Conservation (phyloP, 2,888 invertebrate genomes). For the Taphrorychus bicolor region DNA sequence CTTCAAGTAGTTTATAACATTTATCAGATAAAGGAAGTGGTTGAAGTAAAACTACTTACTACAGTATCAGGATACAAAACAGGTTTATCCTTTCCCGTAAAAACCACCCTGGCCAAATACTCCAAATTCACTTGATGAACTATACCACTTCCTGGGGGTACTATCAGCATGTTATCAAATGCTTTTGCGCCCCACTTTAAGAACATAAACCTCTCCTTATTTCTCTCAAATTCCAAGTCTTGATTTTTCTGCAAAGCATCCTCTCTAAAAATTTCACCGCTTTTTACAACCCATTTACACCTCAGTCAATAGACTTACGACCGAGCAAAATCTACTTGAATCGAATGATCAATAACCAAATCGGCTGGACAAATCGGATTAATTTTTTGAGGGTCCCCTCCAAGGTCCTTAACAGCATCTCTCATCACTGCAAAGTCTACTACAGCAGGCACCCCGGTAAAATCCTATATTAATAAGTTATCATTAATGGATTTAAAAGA, state of each 20-base stretch:
- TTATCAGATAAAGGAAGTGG: background rate
- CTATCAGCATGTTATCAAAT: slow-evolving; percentile 94
- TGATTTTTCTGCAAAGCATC: slow-evolving; percentile 93
- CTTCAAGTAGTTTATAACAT: no score
- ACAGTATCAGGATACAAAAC: slow-evolving; percentile 78
- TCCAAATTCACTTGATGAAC: slow-evolving; percentile 99
- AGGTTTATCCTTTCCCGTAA: slow-evolving; percentile 67
- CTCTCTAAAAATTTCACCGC: slow-evolving; percentile 63
- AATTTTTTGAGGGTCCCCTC: slow-evolving; percentile 90
- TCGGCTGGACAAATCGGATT: slow-evolving; percentile 98
- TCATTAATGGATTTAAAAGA: background rate
- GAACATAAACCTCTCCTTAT: slow-evolving; percentile 94
- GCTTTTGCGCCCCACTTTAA: slow-evolving; percentile 98
- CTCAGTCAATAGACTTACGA: slow-evolving; percentile 60
- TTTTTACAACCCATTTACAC: background rate
- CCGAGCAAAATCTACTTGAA: slow-evolving; percentile 93
- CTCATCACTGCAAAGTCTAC: slow-evolving; percentile 99
- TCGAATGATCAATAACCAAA: slow-evolving; percentile 97
- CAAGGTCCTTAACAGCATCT: slow-evolving; percentile 86
- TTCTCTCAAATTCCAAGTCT: slow-evolving; percentile 92
- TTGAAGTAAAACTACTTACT: slow-evolving; percentile 60
- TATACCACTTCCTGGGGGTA: slow-evolving; percentile 98
- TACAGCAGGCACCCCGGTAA: slow-evolving; percentile 97
- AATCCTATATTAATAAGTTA: slow-evolving; percentile 67
- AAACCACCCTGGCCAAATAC: slow-evolving; percentile 91